Conservation (phyloP, 2,888 invertebrate genomes). For the Trissolcus brochymenae region DNA sequence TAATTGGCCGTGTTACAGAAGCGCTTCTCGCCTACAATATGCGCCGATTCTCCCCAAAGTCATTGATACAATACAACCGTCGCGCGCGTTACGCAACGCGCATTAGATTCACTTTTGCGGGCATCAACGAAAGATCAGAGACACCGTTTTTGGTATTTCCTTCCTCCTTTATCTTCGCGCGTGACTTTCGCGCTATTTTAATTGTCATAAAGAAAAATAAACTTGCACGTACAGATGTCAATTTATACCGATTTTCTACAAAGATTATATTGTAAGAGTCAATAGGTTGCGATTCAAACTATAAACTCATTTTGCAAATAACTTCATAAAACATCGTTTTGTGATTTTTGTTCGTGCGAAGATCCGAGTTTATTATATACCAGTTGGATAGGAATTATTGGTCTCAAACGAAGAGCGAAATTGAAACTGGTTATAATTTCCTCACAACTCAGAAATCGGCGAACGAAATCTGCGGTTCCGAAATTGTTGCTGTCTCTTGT, state of each 20-base stretch:
- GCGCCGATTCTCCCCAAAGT: constrained; percentile 37
- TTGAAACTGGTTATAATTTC: no score
- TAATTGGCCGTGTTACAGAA: constrained; percentile 58
- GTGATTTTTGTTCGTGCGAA: no score
- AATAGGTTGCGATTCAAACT: no score
- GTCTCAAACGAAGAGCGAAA: no score
- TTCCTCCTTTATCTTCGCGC: not conserved
- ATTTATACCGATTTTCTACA: not conserved
- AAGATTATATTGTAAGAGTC: no score
- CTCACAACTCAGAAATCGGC: not conserved
- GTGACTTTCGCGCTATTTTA: constrained; percentile 5
- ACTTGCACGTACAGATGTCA: no score
- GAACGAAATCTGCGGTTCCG: constrained; percentile 22
- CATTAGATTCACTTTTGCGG: constrained; percentile 29
- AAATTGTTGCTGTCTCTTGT: constrained; percentile 30
- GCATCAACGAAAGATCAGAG: constrained; percentile 34
- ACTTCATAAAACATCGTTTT: no score
- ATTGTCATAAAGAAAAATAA: constrained; percentile 10
- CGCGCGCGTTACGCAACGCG: constrained; percentile 29
- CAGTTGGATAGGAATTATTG: no score
- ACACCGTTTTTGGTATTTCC: constrained; percentile 34
- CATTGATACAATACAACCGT: constrained; percentile 44
- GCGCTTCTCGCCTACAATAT: constrained; percentile 46
- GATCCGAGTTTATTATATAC: no score
- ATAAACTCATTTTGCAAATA: no score